Evolutionary conservation across 2,113 vertebrate genomes (phyloP), one percentile per base, ranked within the genome.

Genomic region (Halichoeres trimaculatus): DNA sequence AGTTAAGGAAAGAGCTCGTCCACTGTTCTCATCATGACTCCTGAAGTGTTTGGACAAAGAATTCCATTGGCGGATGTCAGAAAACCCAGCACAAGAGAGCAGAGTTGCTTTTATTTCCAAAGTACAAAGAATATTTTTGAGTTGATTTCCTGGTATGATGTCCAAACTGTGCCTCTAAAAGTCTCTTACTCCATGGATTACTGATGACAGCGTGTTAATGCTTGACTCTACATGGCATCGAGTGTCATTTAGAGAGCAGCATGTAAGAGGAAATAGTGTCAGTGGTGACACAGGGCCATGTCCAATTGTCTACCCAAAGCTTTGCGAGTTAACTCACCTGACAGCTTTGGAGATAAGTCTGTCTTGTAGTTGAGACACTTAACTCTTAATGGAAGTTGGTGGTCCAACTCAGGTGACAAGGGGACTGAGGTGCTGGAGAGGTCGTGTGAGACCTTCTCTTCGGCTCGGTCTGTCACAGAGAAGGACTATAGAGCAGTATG

Each of bases 331-430:
- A 81, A 83, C 80, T 91, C 88, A 90, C 89, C 90, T 92, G 90
- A 91, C 91, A 91, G 90, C 73, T 88, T 83, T 78, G 64, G 12
- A 86, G 93, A 93, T 92, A 93, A 91, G 87, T 89, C 87, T 69
- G 83, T 77, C 84, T 90, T 86, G 80, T 88, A 85, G 80, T 85
- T 70, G 35, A 88, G 91, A 90, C 86, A 83, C 85, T 90, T 86
- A 84, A 85, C 82, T 75, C 61, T 55, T 85, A 90, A 82, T 80
- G 86, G 82, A 85, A 90, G 81, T 79, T 81, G 85, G 85, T 90
- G 85, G 90, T 88, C 84, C 69, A 62, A 55, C 89, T 88, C 89
- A 91, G 88, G 91, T 93, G 92, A 92, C 90, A 90, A 86, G 85
- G 81, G 84, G 84, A 79, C 59, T 67, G 71, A 60, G 76, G 75